Evolutionary conservation across 2,113 vertebrate genomes (phyloP).

Genomic region (Centropus unirufus): DNA sequence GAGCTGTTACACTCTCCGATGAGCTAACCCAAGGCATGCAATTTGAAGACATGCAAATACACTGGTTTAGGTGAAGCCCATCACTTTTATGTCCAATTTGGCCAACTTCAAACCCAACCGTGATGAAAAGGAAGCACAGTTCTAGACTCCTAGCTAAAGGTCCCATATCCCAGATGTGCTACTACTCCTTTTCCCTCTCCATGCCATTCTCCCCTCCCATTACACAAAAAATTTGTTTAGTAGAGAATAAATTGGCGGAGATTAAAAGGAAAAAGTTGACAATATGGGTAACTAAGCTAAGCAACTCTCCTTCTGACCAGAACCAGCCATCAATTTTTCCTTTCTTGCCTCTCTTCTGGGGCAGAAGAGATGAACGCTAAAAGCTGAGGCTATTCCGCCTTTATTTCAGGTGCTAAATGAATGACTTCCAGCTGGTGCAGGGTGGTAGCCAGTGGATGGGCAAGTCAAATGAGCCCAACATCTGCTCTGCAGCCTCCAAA

Average conservation of each 20-base stretch:
- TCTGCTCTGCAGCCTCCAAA: background rate
- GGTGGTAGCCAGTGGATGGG: background rate
- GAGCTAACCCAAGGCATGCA: background rate
- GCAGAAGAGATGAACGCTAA: background rate
- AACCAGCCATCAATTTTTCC: background rate
- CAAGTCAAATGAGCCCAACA: background rate
- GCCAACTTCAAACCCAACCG: background rate
- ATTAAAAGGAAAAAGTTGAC: background rate
- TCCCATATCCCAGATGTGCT: background rate
- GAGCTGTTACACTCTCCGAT: background rate
- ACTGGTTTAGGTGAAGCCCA: background rate
- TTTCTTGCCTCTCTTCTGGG: background rate
- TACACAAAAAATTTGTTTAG: background rate
- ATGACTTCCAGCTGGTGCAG: background rate
- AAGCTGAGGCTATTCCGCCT: background rate
- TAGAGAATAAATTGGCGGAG: background rate
- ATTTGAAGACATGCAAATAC: background rate
- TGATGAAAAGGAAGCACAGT: background rate
- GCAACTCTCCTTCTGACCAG: background rate
- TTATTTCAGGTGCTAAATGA: background rate
- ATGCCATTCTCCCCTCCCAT: background rate
- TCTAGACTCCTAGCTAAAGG: background rate
- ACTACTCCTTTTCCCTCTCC: background rate
- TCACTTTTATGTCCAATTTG: rapidly evolving
- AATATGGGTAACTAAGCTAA: background rate